Evolutionary conservation across 2,888 invertebrate genomes (phyloP).

Genomic region (Eupithecia abbreviata): DNA sequence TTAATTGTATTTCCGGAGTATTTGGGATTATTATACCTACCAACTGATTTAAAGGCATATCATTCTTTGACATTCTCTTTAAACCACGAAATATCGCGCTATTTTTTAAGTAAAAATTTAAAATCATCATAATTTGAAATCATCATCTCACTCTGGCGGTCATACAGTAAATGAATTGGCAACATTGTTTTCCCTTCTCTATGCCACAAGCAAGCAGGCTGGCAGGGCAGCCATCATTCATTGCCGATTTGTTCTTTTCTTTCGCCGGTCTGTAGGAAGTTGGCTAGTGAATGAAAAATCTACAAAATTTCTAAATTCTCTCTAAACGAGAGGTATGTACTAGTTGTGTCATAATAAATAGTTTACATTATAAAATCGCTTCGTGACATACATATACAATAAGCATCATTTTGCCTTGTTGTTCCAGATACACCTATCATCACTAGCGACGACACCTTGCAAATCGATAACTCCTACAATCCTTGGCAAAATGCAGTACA

Average conservation of each 20-base stretch:
- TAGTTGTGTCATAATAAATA: conserved; percentile 5
- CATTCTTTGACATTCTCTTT: no score
- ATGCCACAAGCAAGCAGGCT: not conserved
- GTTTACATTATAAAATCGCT: not conserved
- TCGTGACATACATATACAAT: not conserved
- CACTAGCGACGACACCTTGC: conserved; percentile 70
- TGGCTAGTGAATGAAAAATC: conserved; percentile 72
- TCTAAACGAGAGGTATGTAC: conserved; percentile 78
- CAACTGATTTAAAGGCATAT: no score
- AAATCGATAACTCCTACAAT: conserved; percentile 51
- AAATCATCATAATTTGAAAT: no score
- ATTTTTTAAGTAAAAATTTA: no score
- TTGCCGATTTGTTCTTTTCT: conserved; percentile 86
- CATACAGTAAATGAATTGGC: not conserved
- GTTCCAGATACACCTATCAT: conserved; percentile 73
- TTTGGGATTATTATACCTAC: no score
- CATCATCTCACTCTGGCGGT: not conserved
- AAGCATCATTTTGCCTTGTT: conserved; percentile 39
- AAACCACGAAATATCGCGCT: no score
- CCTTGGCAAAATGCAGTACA: conserved; percentile 76
- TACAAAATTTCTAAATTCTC: conserved; percentile 73
- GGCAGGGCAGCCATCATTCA: conserved; percentile 78
- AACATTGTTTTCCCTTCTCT: conserved; percentile 1
- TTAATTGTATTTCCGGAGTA: no score
- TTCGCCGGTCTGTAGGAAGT: conserved; percentile 81